These are phyloP conservation scores for Tenthredo scrophulariae DNA, from an alignment of 2,888 invertebrate genomes.

Conservation along the genomic window DNA sequence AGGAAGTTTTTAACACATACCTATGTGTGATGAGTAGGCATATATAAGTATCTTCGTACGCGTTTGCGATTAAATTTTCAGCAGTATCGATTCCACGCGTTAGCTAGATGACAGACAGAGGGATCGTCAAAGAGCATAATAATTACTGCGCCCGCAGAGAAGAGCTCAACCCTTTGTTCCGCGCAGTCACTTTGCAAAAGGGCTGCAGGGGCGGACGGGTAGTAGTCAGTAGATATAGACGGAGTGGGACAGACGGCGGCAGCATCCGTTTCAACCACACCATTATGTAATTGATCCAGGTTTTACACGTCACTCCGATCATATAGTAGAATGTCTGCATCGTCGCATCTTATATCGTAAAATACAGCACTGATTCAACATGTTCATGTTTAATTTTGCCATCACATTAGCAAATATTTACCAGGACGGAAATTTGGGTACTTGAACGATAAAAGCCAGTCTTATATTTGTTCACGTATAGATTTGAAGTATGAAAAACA, in stretches of 20 bases:
- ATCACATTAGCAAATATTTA: not conserved
- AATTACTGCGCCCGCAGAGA: conserved; percentile 77
- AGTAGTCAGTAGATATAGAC: conserved; percentile 50
- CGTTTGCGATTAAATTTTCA: conserved; percentile 73
- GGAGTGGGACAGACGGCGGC: conserved; percentile 57
- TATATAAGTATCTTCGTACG: conserved; percentile 58
- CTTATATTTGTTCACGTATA: conserved; percentile 32
- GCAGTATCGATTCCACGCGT: conserved; percentile 74
- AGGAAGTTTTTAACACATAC: conserved; percentile 5
- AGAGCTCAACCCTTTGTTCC: conserved; percentile 77
- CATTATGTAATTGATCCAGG: conserved; percentile 75
- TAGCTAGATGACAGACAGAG: conserved; percentile 73
- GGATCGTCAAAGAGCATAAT: conserved; percentile 77
- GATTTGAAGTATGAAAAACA: not conserved
- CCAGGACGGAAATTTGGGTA: not conserved
- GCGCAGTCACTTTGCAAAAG: conserved; percentile 76
- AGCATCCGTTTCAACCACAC: conserved; percentile 73
- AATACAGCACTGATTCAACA: conserved; percentile 52
- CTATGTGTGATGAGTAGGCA: not conserved
- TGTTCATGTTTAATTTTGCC: not conserved
- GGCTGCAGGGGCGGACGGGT: conserved; percentile 59
- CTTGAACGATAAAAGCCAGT: not conserved
- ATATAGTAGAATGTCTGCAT: conserved; percentile 64
- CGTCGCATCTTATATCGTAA: conserved; percentile 57
- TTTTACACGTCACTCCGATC: conserved; percentile 67